A percentile compares a stretch with the other conserved stretches of the same genome.
Conservation (phyloP, 2,797 vertebrate genomes). For the Fundulus diaphanus region DNA sequence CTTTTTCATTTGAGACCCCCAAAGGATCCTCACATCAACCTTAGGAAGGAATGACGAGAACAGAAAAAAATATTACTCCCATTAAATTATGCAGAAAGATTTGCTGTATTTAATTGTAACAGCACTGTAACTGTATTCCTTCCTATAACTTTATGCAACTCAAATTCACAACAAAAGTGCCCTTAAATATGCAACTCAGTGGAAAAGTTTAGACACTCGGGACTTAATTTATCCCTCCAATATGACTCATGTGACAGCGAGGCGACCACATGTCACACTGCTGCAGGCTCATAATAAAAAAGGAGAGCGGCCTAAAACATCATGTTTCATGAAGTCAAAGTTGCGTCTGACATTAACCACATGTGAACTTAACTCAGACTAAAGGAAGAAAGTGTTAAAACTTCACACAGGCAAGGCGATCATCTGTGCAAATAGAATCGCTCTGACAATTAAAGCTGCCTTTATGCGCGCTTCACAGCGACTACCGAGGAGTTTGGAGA, state of each 20-base stretch:
- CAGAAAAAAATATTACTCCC: background rate
- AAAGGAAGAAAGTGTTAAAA: background rate
- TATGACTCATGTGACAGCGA: conserved; percentile 42
- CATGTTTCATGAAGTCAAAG: conserved; percentile 33
- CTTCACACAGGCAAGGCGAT: background rate
- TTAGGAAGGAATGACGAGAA: background rate
- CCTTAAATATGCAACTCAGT: background rate
- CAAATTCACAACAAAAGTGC: background rate
- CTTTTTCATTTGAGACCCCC: background rate
- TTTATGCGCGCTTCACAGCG: background rate
- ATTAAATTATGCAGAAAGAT: background rate
- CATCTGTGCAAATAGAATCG: background rate
- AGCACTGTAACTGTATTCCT: too few species aligned
- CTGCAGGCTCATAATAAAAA: conserved; percentile 32
- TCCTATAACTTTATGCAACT: background rate
- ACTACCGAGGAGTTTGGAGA: conserved; percentile 16
- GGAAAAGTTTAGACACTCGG: conserved; percentile 35
- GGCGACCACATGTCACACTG: conserved; percentile 40
- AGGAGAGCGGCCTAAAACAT: conserved; percentile 34
- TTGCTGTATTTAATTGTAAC: too few species aligned
- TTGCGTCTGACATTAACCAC: conserved; percentile 8
- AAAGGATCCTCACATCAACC: background rate
- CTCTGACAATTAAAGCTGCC: background rate
- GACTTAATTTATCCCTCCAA: conserved; percentile 1
- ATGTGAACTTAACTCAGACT: background rate